Conservation (phyloP, 1,140 invertebrate genomes). For the Stegodyphus mimosarum region DNA sequence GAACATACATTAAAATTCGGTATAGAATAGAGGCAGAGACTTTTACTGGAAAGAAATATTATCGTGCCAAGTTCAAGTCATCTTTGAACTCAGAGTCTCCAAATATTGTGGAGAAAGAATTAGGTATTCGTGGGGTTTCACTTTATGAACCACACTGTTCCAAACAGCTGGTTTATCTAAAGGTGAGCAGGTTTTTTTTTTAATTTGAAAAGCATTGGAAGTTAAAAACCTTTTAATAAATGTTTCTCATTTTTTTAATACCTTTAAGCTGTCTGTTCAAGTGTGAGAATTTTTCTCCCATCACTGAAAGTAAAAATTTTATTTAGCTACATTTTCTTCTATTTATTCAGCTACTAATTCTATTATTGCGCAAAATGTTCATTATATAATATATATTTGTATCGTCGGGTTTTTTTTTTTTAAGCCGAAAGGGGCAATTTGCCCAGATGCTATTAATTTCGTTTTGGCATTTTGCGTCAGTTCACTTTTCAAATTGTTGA, state of each 20-base stretch:
- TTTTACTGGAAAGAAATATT: conserved; percentile 80
- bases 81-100: conserved; percentile 63
- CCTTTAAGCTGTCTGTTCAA: neutral
- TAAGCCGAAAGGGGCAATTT: too few species aligned
- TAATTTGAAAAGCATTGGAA: neutral
- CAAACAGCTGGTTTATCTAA: conserved; percentile 81
- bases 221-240: neutral
- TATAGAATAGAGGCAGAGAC: conserved; percentile 88
- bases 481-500: too few species aligned
- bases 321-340: too few species aligned
- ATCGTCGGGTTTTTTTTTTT: too few species aligned
- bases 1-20: conserved; percentile 72
- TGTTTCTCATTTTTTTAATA: neutral
- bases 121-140: conserved; percentile 59
- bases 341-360: too few species aligned
- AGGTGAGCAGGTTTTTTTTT: conserved; percentile 68
- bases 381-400: too few species aligned
- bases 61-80: conserved; percentile 79
- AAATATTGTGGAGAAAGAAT: conserved; percentile 67
- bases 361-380: too few species aligned
- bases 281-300: too few species aligned
- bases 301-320: too few species aligned
- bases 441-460: too few species aligned
- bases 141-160: conserved; percentile 73
- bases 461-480: too few species aligned